These are phyloP conservation scores for Chaetorhynchus papuensis DNA, from an alignment of 2,113 vertebrate species.

Conservation along the genomic window DNA sequence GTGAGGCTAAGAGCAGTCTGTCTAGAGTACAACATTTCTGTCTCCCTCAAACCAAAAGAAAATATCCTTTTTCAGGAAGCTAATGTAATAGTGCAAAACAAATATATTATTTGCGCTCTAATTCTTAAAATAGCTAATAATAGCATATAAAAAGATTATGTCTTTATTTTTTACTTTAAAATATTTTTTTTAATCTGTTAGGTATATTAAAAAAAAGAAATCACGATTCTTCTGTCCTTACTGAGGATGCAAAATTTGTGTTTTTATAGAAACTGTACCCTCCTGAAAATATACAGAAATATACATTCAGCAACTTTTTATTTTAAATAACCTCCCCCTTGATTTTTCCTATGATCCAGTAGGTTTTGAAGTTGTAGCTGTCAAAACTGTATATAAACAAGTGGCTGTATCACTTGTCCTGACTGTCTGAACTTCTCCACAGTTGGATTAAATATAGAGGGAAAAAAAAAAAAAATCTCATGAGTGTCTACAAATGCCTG, in stretches of 20 bases:
- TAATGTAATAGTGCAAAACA: not conserved
- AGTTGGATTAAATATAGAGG: not conserved
- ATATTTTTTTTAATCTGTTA: not conserved
- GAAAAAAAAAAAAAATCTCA: too few relatives aligned
- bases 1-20: not conserved
- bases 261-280: not conserved
- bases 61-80: not conserved
- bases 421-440: not conserved
- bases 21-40: not conserved
- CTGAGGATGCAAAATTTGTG: not conserved
- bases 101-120: not conserved
- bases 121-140: not conserved
- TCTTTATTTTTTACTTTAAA: not conserved
- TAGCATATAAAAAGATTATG: not conserved
- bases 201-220: not conserved
- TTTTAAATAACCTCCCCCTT: not conserved
- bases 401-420: not conserved
- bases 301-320: not conserved
- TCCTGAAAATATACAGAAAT: not conserved
- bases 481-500: not conserved
- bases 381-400: not conserved
- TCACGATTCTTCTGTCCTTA: not conserved
- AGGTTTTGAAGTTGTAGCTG: not conserved
- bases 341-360: not conserved
- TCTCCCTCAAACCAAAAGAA: not conserved